A percentile compares a stretch with the other conserved stretches of the same genome.
phyloP scores from a whole-genome alignment of 1,140 invertebrate species.

The Drosophila truncata region DNA sequence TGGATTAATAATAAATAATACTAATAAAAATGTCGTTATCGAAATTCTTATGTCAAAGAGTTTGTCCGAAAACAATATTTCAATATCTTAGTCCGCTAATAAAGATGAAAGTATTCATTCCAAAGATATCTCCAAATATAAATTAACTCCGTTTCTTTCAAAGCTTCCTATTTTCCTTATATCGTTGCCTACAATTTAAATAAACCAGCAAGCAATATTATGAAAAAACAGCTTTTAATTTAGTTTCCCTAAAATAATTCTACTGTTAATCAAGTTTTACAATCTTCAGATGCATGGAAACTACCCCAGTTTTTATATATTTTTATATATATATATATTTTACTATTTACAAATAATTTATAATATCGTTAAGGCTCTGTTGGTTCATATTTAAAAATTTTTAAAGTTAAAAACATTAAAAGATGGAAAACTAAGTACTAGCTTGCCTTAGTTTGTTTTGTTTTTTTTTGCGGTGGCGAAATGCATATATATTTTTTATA shows the following conservation, averaged over 20 bases:
- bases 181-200: neutral
- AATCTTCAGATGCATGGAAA: neutral
- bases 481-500: slow-evolving; percentile 3
- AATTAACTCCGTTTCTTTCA: neutral
- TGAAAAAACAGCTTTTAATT: neutral
- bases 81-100: neutral
- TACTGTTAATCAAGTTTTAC: neutral
- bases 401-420: neutral
- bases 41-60: neutral
- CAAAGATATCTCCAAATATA: neutral
- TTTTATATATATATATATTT: slow-evolving; percentile 4
- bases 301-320: neutral
- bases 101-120: neutral
- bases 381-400: neutral
- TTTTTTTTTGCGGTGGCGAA: slow-evolving; percentile 13
- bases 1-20: neutral
- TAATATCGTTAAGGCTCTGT: slow-evolving; percentile 9
- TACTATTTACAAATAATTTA: slow-evolving; percentile 20
- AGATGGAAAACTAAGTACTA: neutral
- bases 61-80: neutral
- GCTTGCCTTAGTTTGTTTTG: slow-evolving; percentile 3
- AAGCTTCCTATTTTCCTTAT: neutral
- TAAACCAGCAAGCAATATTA: slow-evolving; percentile 7
- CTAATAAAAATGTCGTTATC: neutral
- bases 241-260: neutral